These are phyloP conservation scores for Caenorhabditis sp. DNA, from an alignment of 2,888 invertebrate genomes.

Conservation along the genomic window DNA sequence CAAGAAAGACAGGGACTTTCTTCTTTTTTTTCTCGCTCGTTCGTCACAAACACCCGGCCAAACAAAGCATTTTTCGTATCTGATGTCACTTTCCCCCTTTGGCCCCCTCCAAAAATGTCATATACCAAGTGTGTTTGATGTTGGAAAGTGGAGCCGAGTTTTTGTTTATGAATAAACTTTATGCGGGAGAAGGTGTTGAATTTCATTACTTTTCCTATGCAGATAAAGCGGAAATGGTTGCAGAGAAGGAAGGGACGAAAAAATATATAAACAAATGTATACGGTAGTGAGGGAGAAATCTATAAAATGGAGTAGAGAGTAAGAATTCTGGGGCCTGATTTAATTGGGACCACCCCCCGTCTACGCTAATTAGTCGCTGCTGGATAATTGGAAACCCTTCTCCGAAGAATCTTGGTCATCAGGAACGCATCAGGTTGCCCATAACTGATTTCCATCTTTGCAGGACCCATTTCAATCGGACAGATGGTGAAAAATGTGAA, in stretches of 20 bases:
- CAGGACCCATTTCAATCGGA: slow-evolving; percentile 3
- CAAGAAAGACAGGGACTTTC: slow-evolving; percentile 52
- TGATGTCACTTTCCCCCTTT: slow-evolving; percentile 44
- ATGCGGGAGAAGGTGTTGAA: slow-evolving; percentile 13
- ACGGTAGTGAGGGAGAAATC: too few relatives aligned
- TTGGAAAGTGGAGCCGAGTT: slow-evolving; percentile 33
- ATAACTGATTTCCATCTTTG: slow-evolving; percentile 12
- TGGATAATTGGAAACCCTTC: too few relatives aligned
- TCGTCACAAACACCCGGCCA: slow-evolving; percentile 48
- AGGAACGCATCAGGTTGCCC: not conserved
- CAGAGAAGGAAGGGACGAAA: too few relatives aligned
- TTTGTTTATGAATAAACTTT: slow-evolving; percentile 25
- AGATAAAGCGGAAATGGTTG: too few relatives aligned
- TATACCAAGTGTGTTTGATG: slow-evolving; percentile 11
- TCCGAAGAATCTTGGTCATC: too few relatives aligned
- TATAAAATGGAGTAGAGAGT: too few relatives aligned
- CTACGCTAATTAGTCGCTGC: too few relatives aligned
- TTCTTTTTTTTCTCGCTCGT: not conserved
- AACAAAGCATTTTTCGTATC: slow-evolving; percentile 44
- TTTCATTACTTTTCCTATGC: slow-evolving; percentile 10
- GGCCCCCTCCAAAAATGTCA: slow-evolving; percentile 30
- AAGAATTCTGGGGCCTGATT: too few relatives aligned
- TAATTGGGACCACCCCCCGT: too few relatives aligned
- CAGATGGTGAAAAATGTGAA: slow-evolving; percentile 6
- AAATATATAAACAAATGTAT: too few relatives aligned